Evolutionary conservation across 2,797 vertebrate genomes (phyloP).

Genomic region (Cirrhinus molitorella): DNA sequence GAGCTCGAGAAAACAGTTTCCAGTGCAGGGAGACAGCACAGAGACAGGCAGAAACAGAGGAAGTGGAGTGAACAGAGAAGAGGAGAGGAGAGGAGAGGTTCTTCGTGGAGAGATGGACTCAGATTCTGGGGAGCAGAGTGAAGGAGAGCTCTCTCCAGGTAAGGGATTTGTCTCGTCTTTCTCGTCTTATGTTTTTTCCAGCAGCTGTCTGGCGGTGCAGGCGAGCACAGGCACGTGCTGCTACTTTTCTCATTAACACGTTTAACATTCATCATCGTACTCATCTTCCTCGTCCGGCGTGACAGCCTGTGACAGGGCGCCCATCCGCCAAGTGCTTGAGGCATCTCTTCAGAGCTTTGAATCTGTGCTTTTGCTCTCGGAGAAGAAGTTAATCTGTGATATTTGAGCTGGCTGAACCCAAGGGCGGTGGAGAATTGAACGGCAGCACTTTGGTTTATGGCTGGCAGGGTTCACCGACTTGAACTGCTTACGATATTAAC

Average conservation of each 20-base stretch:
- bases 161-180: conserved; percentile 58
- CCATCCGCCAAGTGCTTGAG: neutral
- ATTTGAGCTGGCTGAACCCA: conserved; percentile 5
- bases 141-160: conserved; percentile 93
- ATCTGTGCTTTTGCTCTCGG: neutral
- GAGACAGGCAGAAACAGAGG: conserved; percentile 30
- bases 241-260: conserved; percentile 70
- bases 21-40: conserved; percentile 21
- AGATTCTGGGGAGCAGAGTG: conserved; percentile 95
- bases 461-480: conserved; percentile 10
- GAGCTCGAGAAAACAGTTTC: conserved; percentile 68
- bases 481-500: neutral
- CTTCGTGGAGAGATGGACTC: conserved; percentile 88
- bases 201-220: conserved; percentile 41
- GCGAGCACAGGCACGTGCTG: conserved; percentile 72
- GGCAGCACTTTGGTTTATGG: conserved; percentile 20
- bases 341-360: conserved; percentile 5
- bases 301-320: neutral
- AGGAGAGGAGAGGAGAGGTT: conserved; percentile 62
- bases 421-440: conserved; percentile 8
- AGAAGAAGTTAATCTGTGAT: conserved; percentile 15
- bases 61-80: conserved; percentile 46
- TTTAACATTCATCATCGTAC: conserved; percentile 52
- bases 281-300: neutral
- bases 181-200: neutral